Evolutionary conservation across 2,113 vertebrate genomes (phyloP).

Genomic region (Anolis carolinensis): DNA sequence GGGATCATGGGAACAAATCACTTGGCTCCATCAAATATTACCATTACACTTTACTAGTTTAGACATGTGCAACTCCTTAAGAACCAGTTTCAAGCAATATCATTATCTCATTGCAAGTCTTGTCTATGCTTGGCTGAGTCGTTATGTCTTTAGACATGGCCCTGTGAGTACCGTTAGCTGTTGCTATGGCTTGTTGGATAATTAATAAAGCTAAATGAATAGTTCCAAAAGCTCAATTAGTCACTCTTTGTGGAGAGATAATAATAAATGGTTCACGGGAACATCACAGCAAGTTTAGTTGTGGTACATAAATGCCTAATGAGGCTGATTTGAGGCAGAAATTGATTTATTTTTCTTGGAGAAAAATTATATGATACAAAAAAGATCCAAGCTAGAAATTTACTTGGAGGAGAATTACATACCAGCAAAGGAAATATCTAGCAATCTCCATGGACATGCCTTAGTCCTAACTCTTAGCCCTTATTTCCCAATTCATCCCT

Average conservation of each 20-base stretch:
- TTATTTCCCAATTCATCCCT: not conserved
- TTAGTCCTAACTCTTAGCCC: not conserved
- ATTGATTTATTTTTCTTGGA: not conserved
- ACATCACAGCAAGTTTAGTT: not conserved
- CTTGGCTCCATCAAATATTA: not conserved
- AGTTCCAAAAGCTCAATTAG: slow-evolving; percentile 13
- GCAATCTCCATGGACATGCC: not conserved
- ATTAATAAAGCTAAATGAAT: slow-evolving; percentile 22
- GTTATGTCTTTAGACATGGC: not conserved
- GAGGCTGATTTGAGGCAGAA: not conserved
- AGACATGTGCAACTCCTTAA: not conserved
- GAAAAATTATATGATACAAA: not conserved
- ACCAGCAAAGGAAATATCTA: not conserved
- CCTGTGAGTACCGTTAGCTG: not conserved
- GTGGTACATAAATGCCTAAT: not conserved
- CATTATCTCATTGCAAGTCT: not conserved
- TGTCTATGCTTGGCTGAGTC: not conserved
- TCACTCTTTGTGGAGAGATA: slow-evolving; percentile 1
- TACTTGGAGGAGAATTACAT: not conserved
- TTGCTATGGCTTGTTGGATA: slow-evolving; percentile 2
- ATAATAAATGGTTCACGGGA: slow-evolving; percentile 1
- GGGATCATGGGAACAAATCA: not conserved
- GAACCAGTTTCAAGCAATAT: not conserved
- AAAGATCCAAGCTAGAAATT: not conserved
- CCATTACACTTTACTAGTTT: not conserved